Base-by-base conservation (phyloP, 2,888 invertebrate species). In the Byasa hedistus region DNA sequence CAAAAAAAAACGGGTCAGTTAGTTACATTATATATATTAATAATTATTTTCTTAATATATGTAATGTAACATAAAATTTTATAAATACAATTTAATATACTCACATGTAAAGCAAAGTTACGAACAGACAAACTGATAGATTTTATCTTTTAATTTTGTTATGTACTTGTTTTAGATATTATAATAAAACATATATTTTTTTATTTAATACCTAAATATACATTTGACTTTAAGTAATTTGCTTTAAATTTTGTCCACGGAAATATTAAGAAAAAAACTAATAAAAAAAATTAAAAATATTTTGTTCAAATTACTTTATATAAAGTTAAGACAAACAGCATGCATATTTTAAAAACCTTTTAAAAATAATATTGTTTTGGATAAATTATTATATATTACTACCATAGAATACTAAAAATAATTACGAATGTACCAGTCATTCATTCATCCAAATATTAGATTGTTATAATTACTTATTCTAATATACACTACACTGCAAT, bases 1-100 rank as follows among this genome's bases (percentile, higher is more conserved):
- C 74, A 75, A 77, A 72, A 73, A 74, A 75, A 77, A 72, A 73
- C 73, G 73, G 66, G 68, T 67, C 55, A 62, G 65, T 68, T 69
- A 70, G 69, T 60, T 19, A 60, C 48, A 57, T 64, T 58, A 17
- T 48, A 57, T n/a, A 60, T 21, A 15, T 60, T 52, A 27, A 27
- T 27, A 27, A 24, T 58, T 22, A 2, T 22, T 56, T n/a, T 57
- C 36, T 22, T 57, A 27, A 24, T 57, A 21, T 3, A 58, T 39
- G 15, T 19, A 21, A 55, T 57, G 27, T 10, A 39, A 62, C 44
- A 27, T n/a, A 27, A 57, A 57, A 48, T 1, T 23, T 51, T 36
- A 19, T 44, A 24, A 57, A 39, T 15, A 39, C 15, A 39, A 15
- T 44, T 24, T n/a, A 56, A 48, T n/a, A 44, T 55, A 12, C 21